Percentiles rank a stretch among this genome's conserved stretches.
phyloP scores from a whole-genome alignment of 2,113 vertebrate species.

The Martes martes region DNA sequence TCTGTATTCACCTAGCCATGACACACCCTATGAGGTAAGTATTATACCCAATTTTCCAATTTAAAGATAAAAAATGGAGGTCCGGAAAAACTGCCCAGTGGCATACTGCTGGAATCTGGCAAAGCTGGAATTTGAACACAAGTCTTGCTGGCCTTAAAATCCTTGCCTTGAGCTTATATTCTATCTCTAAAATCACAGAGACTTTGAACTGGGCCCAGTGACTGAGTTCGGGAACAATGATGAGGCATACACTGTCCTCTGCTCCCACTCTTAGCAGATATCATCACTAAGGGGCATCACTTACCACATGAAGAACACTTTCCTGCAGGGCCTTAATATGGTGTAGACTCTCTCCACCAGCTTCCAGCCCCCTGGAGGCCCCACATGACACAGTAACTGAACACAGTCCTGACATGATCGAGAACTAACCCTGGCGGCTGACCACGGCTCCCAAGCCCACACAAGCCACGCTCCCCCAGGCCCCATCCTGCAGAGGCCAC shows the following conservation, averaged over 20 bases:
- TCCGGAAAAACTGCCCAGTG: background rate
- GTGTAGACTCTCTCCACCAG: rapidly evolving
- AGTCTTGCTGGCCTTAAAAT: background rate
- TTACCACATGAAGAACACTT: background rate
- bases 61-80: background rate
- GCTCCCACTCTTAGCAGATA: background rate
- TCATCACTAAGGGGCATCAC: background rate
- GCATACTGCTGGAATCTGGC: background rate
- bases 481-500: background rate
- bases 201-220: too few species aligned
- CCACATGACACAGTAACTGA: rapidly evolving
- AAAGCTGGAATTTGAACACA: background rate
- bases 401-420: rapidly evolving
- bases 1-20: background rate
- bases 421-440: background rate
- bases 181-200: background rate
- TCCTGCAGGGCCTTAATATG: background rate
- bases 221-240: background rate
- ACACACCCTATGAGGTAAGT: background rate
- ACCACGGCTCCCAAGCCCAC: rapidly evolving
- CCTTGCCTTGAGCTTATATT: background rate
- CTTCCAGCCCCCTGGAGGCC: background rate
- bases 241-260: rapidly evolving
- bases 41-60: background rate
- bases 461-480: rapidly evolving